Evolutionary conservation across 1,140 invertebrate species (phyloP).

Genomic region (Leptinotarsa texana): DNA sequence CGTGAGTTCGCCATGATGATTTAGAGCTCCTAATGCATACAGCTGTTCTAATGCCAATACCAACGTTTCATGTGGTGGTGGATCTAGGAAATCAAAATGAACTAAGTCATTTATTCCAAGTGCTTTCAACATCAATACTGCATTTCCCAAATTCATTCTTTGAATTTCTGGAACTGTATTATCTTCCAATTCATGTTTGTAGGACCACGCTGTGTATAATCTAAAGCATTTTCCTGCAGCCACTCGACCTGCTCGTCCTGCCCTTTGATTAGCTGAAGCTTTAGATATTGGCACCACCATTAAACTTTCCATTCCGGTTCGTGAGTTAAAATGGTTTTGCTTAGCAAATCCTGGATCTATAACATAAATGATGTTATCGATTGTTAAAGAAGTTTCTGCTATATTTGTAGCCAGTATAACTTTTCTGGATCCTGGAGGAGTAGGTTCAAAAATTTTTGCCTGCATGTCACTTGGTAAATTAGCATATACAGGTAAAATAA

Average conservation of each 20-base stretch:
- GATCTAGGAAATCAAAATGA: conserved; percentile 98
- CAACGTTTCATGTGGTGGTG: conserved; percentile 95
- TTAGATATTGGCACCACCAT: conserved; percentile 98
- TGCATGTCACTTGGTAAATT: conserved; percentile 99
- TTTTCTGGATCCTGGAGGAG: conserved; percentile 92
- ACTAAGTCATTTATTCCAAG: conserved; percentile 97
- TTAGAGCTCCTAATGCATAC: conserved; percentile 96
- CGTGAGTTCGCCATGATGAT: conserved; percentile 96
- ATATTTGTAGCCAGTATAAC: conserved; percentile 98
- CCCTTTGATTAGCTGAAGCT: conserved; percentile 93
- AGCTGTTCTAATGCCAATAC: conserved; percentile 95
- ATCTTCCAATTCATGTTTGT: conserved; percentile 96
- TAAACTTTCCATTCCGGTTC: conserved; percentile 91
- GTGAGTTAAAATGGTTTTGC: conserved; percentile 98
- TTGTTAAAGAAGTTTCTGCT: conserved; percentile 98
- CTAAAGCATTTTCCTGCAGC: conserved; percentile 98
- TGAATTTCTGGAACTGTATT: conserved; percentile 98
- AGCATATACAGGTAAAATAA: conserved; percentile 96
- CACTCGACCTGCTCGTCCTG: conserved; percentile 88
- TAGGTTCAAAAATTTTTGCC: conserved; percentile 96
- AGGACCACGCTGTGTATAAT: conserved; percentile 96
- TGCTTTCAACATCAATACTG: conserved; percentile 94
- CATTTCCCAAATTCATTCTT: conserved; percentile 96
- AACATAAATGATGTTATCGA: conserved; percentile 99
- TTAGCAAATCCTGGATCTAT: conserved; percentile 99